Conservation (phyloP, 2,797 vertebrate genomes). For the Orientallactaga sibirica region DNA sequence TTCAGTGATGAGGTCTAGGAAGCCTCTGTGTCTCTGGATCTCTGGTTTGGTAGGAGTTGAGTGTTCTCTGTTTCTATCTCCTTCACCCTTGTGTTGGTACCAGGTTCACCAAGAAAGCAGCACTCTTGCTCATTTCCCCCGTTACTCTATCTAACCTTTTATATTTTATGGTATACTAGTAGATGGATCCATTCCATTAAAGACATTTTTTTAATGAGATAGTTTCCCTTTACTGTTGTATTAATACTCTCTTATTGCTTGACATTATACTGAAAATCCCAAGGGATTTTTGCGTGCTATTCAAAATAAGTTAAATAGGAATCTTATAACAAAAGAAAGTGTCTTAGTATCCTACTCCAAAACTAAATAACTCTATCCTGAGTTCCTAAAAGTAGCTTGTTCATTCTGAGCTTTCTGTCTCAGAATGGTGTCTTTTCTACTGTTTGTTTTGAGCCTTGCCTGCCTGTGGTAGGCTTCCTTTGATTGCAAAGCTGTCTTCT, state of each 20-base stretch:
- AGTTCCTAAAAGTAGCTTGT: constrained; percentile 25
- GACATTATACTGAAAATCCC: constrained; percentile 7
- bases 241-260: not conserved
- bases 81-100: no score
- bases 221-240: not conserved
- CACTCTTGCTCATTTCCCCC: no score
- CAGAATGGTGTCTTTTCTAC: not conserved
- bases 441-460: constrained; percentile 2
- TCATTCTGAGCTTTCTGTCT: not conserved
- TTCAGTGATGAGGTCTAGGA: no score
- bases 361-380: constrained; percentile 17
- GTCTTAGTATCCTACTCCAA: constrained; percentile 40
- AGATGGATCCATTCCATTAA: constrained; percentile 35
- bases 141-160: not conserved
- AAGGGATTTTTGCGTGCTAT: constrained; percentile 12
- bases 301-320: constrained; percentile 14
- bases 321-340: not conserved
- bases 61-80: no score
- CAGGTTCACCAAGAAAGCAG: no score
- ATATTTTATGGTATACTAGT: not conserved
- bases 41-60: no score
- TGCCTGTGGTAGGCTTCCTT: not conserved
- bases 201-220: constrained; percentile 34
- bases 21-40: no score
- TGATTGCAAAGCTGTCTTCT: not conserved